Base-by-base conservation (phyloP, 2,113 vertebrate genomes). In the Acanthisitta chloris region DNA sequence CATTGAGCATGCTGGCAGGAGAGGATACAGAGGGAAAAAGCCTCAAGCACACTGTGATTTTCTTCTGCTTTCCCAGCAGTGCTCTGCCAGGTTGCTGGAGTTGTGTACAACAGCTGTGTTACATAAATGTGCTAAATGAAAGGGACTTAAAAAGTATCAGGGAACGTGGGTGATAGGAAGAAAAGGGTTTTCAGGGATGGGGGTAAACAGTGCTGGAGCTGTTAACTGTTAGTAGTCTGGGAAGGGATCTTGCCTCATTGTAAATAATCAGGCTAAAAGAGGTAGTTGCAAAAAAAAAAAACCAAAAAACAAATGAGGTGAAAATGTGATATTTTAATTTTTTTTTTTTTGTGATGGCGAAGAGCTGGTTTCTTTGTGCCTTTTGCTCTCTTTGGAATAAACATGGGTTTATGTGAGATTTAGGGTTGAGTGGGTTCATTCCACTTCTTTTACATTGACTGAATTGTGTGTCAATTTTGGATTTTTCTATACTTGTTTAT, bases 31-130 rank as follows among this genome's bases (percentile, higher is more conserved):
- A 45, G 14, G 4, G 0, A 69, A 43, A 66, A 92, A 65, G 12
- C 51, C 20, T 88, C 17, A 55, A 12, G n/a, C 16, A 31, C 10
- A 2, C 19, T 24, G 31, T 49, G 48, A 69, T 86, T 79, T 72
- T 78, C 81, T 95, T 87, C 29, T 45, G 5, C 31, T 80, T 86
- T 72, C 52, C 31, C n/a, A 55, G 40, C 70, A 80, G 31, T 2
- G 2, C 31, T 88, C 42, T 67, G 40, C 57, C 1, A 6, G 31
- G 33, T 74, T 74, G 16, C 65, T 77, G 61, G 3, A 24, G 81
- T 87, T 73, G 70, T 36, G 65, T 86, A 26, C 31, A 81, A 38
- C 86, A 92, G 34, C 81, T 96, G 69, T 55, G 24, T 92, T 74
- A 71, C 5, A 43, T 51, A 74, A 88, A 88, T 54, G 43, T 54